Base-by-base conservation (phyloP, 2,113 vertebrate genomes). In the Boulengeromyrus knoepffleri region DNA sequence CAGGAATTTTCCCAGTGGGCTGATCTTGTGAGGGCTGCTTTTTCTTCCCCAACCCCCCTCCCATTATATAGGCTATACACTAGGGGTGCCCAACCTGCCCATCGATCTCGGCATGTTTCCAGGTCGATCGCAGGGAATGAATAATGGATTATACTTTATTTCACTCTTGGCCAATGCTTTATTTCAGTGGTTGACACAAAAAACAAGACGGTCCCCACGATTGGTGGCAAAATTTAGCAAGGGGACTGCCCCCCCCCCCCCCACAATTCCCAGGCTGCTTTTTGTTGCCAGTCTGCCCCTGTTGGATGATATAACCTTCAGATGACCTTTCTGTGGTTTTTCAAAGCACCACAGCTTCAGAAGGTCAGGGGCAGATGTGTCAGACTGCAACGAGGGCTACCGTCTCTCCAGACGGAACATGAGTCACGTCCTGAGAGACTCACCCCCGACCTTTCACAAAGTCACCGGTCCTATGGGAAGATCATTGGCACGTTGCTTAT, bases 301-400 rank as follows among this genome's bases (percentile, higher is more conserved):
- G 86, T 7, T 27, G 27, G 31, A 89, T 83, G 88, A 21, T 85
- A 84, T 21, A 87, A 91, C 90, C 85, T 89, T 90, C 85, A 56
- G 87, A 88, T 90, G 21, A 88, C 90, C 87, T 84, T 88, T 42
- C 27, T 77, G 90, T 27, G 21, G 31, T n/a, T 52, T 52, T 74
- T 56, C 39, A 0, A n/a, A 74, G 85, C 50, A 21, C 77, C 56
- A 49, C n/a, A 21, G 49, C 15, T 27, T 36, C 17, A 7, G 86
- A 50, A 87, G 86, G 50, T 50, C 31, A 52, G 50, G 49, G 53
- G 50, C 31, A 19, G 50, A 87, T 36, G 86, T 36, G 49, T 87
- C 27, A 87, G 47, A 39, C 86, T 24, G 31, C 86, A 1, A 49
- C 0, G 13, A 19, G 13, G 36, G 13, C 36, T 19, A 19, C 5